Base-by-base conservation (phyloP, 1,140 invertebrate genomes). In the Nymphalis io region DNA sequence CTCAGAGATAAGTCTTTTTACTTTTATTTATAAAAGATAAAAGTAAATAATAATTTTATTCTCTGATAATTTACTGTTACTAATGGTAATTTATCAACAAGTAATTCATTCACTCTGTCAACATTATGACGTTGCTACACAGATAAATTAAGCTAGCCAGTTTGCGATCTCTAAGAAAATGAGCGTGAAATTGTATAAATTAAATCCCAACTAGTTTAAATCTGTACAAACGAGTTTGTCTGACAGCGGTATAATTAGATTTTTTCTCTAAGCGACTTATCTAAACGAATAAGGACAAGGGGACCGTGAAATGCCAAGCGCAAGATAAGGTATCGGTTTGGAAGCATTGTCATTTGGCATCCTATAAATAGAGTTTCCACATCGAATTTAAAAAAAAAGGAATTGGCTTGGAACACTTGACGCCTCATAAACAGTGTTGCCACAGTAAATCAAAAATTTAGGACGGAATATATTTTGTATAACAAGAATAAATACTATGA, bases 241-340 rank as follows among this genome's bases (percentile, higher is more conserved):
- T 53, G 48, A 53, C 48, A 53, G 48, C 20, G 12, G 40, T 44
- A 21, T 53, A 53, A 53, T 53, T 53, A 53, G 48, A 53, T 53
- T 53, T 53, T 44, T 53, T 53, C 48, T 53, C 13, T n/a, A 53
- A 53, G 48, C 48, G 48, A 53, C 48, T 53, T 53, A 53, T 46
- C 44, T 46, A 16, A 46, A 21, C 20, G 20, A 53, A 53, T 53
- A 21, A 53, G 48, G 20, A 53, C 48, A 53, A 20, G 15, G 21
- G 12, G n/a, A 15, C n/a, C 20, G 18, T 53, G 48, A 21, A 53
- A 21, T 13, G 18, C 48, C 20, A 53, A 20, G 48, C 18, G 46
- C 12, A 21, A 53, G 48, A 53, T 53, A 53, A 53, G 48, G 48
- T 53, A 53, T 53, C 18, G 48, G 48, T 53, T 21, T 21, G 48